phyloP scores from a whole-genome alignment of 2,797 vertebrate species.

The Lagorchestes hirsutus region DNA sequence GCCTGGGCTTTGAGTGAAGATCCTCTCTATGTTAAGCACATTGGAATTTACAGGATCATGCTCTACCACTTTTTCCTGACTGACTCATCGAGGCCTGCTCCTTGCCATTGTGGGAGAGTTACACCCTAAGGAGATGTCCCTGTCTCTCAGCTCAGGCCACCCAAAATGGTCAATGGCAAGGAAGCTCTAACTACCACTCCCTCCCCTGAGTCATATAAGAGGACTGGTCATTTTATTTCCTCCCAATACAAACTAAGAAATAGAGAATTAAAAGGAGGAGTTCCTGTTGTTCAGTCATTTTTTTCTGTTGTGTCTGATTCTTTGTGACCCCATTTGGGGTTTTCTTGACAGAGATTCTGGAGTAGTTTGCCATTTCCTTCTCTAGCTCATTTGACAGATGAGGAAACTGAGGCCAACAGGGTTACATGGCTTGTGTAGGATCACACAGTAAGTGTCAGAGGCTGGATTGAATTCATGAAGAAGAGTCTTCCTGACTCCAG shows the following conservation, averaged over 20 bases:
- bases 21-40: background rate
- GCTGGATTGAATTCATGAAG: background rate
- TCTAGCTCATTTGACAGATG: background rate
- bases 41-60: background rate
- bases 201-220: background rate
- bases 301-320: background rate
- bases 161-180: background rate
- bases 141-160: background rate
- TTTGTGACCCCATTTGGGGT: background rate
- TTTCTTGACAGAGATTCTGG: background rate
- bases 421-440: background rate
- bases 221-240: constrained; percentile 13
- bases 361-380: background rate
- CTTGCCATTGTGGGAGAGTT: background rate
- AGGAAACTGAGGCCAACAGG: background rate
- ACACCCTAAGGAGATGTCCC: background rate
- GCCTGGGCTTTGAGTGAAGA: background rate
- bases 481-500: background rate
- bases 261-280: background rate
- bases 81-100: background rate
- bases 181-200: background rate
- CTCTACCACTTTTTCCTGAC: background rate
- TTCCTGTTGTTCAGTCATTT: background rate
- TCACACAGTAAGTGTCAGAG: background rate
- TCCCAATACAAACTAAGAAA: background rate